Percentiles rank a stretch among this genome's conserved stretches.
Conservation (phyloP, 2,113 vertebrate genomes). For the Tretioscincus oriximinensis region DNA sequence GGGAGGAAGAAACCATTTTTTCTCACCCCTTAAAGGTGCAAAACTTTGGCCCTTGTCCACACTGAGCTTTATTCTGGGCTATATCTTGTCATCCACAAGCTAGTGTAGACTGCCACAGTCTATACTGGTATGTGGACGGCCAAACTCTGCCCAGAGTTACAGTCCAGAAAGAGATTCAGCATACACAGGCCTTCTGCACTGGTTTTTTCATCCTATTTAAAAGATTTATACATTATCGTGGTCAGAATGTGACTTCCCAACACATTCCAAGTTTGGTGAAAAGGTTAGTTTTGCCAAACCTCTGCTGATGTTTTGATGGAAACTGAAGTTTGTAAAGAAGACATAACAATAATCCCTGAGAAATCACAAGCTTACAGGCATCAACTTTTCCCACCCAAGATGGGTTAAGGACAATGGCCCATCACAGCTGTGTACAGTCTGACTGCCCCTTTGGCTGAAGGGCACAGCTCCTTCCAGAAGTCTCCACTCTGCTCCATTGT, state of each 20-base stretch:
- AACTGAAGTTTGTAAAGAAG: neutral
- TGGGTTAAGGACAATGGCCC: neutral
- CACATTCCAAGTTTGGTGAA: neutral
- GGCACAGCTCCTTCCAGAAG: constrained; percentile 85
- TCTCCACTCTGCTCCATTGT: constrained; percentile 68
- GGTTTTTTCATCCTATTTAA: too few relatives aligned
- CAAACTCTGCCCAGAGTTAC: too few relatives aligned
- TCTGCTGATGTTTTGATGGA: neutral
- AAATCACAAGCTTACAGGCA: neutral
- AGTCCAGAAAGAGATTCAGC: neutral
- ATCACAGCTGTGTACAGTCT: constrained; percentile 49
- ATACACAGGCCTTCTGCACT: too few relatives aligned
- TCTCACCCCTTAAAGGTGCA: too few relatives aligned
- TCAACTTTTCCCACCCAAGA: neutral
- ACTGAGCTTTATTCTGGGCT: too few relatives aligned
- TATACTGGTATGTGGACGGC: too few relatives aligned
- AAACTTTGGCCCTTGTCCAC: too few relatives aligned
- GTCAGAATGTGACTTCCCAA: too few relatives aligned
- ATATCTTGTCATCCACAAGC: too few relatives aligned
- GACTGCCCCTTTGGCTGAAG: constrained; percentile 87
- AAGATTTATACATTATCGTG: too few relatives aligned
- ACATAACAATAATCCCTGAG: neutral
- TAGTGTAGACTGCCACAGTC: too few relatives aligned
- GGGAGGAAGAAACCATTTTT: too few relatives aligned
- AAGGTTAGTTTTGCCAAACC: neutral